Conservation (phyloP, 2,113 vertebrate species). For the Tamias sibiricus region DNA sequence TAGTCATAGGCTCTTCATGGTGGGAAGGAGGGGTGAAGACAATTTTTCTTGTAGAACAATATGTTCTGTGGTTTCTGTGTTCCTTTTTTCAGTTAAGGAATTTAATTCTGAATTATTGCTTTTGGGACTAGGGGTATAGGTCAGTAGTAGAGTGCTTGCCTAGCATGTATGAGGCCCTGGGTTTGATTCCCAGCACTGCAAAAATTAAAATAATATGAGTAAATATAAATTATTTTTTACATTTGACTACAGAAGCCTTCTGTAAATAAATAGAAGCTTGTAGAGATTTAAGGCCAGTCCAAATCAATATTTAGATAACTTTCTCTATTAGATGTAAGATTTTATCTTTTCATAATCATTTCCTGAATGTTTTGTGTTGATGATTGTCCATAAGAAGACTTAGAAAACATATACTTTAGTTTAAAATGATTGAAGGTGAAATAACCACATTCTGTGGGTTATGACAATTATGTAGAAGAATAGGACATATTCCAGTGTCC, state of each 20-base stretch:
- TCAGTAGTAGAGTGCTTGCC: not conserved
- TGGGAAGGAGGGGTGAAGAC: constrained; percentile 1
- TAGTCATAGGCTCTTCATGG: not conserved
- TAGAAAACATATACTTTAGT: constrained; percentile 18
- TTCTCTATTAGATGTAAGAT: constrained; percentile 34
- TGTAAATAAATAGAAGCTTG: constrained; percentile 41
- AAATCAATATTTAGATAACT: constrained; percentile 32
- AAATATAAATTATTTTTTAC: not conserved
- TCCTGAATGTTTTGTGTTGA: constrained; percentile 20
- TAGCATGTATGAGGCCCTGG: not conserved
- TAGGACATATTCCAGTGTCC: not conserved
- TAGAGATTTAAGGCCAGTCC: constrained; percentile 20
- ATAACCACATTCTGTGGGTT: constrained; percentile 37
- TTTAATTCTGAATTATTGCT: constrained; percentile 50
- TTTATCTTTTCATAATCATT: constrained; percentile 58
- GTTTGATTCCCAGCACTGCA: not conserved
- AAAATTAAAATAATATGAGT: not conserved
- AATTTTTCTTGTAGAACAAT: constrained; percentile 54
- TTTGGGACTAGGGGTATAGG: not conserved
- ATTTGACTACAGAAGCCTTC: constrained; percentile 45
- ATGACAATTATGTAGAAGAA: constrained; percentile 15
- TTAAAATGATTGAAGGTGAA: constrained; percentile 60
- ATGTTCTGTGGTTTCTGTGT: constrained; percentile 56
- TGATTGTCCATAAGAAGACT: constrained; percentile 27
- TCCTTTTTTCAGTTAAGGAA: constrained; percentile 25